Base-by-base conservation (phyloP, 2,797 vertebrate species). In the Pseudopleuronectes americanus region DNA sequence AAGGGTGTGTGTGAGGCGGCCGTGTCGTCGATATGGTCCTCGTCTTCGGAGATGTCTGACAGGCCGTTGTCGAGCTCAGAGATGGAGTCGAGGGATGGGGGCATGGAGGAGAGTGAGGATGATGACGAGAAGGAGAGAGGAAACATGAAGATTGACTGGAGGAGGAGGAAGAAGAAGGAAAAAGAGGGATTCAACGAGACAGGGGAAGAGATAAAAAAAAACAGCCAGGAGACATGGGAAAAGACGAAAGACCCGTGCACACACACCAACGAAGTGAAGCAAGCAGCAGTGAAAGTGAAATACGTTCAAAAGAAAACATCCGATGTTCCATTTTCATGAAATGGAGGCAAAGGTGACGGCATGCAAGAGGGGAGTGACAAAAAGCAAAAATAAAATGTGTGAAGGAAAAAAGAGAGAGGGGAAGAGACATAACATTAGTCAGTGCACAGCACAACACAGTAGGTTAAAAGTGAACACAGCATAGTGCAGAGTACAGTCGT, bases 21-120 rank as follows among this genome's bases (percentile, higher is more conserved):
- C 8, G 49, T 3, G 59, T 88, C 78, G 2, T 75, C 70, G 10
- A 22, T n/a, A 0, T 79, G 70, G 67, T 91, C 89, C 69, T 96
- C 96, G 45, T 97, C 96, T 90, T 98, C 96, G 0, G 94, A 98
- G 93, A 97, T 96, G 89, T 97, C 97, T 28, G 97, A 98, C 57
- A 97, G 91, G 59, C 93, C 77, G 71, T 16, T 84, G 64, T 97
- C 96, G 3, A 96, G 71, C 93, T 99, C 97, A 0, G 94, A 96
- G 90, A 97, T 93, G 21, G 95, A 92, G 84, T 95, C 89, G 16
- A 96, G 90, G 72, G 92, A 92, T 8, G 90, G 92, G 36, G 93
- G 91, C 71, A 93, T 92, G 77, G 93, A 94, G 84, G 95, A 93
- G 69, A 92, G 85, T 55, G 90, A 93, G 79, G 89, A 94, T 79